Percentiles rank a stretch among this genome's conserved stretches.
phyloP scores from a whole-genome alignment of 2,797 vertebrate genomes.

The Oceanodroma leucorhoa region DNA sequence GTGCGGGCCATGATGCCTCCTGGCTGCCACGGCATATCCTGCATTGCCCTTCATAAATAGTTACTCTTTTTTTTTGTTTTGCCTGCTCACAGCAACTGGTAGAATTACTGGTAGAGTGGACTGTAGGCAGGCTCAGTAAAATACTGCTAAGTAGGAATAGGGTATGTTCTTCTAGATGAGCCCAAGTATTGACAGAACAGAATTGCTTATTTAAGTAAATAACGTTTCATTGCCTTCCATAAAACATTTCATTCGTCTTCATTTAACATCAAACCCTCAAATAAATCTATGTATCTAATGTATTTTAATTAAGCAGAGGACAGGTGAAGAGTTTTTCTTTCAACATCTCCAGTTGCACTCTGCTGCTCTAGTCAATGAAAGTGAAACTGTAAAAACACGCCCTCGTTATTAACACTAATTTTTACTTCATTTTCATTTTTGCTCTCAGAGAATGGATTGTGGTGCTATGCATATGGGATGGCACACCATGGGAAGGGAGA shows the following conservation, averaged over 20 bases:
- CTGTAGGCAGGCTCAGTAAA: neutral
- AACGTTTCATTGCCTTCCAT: slow-evolving; percentile 29
- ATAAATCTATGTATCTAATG: slow-evolving; percentile 54
- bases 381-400: slow-evolving; percentile 21
- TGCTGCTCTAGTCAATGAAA: slow-evolving; percentile 53
- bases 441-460: neutral
- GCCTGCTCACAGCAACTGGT: neutral
- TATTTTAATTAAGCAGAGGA: slow-evolving; percentile 63
- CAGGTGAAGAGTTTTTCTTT: slow-evolving; percentile 57
- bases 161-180: neutral
- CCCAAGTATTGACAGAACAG: slow-evolving; percentile 29
- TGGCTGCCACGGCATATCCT: neutral
- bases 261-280: slow-evolving; percentile 62
- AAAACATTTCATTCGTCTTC: slow-evolving; percentile 66
- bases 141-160: neutral
- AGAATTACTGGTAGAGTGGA: neutral
- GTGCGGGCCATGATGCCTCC: accelerated
- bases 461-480: neutral
- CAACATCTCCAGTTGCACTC: slow-evolving; percentile 46
- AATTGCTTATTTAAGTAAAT: slow-evolving; percentile 55
- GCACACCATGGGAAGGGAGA: neutral
- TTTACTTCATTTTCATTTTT: slow-evolving; percentile 37
- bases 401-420: slow-evolving; percentile 55
- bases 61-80: neutral
- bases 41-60: neutral